A percentile compares a stretch with the other conserved stretches of the same genome.
These are phyloP conservation scores for Metopolophium dirhodum DNA, from an alignment of 1,140 invertebrate genomes.

Conservation along the genomic window DNA sequence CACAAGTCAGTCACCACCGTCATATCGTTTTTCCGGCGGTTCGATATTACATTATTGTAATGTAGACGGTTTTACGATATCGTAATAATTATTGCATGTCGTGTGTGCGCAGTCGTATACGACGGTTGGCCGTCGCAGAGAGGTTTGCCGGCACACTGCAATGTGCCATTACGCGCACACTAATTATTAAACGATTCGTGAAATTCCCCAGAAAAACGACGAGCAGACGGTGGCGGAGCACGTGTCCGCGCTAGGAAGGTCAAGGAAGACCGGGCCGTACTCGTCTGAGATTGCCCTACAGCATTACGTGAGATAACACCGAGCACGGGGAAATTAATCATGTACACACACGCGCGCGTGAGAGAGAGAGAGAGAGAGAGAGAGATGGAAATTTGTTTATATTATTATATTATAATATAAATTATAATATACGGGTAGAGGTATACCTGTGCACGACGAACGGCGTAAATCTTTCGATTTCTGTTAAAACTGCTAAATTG, in stretches of 20 bases:
- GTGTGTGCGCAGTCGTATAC: too few species aligned
- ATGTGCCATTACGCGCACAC: too few species aligned
- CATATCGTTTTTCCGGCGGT: not conserved
- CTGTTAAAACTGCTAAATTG: not conserved
- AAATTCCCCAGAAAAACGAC: not conserved
- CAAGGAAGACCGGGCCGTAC: conserved; percentile 55
- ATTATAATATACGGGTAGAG: not conserved
- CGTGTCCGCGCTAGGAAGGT: conserved; percentile 40
- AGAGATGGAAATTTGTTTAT: not conserved
- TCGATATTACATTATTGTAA: too few species aligned
- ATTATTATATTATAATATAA: too few species aligned
- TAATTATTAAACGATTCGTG: not conserved
- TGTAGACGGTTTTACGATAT: not conserved
- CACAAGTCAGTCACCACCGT: not conserved
- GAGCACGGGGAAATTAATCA: conserved; percentile 16
- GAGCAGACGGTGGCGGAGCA: conserved; percentile 1
- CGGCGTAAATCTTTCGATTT: not conserved
- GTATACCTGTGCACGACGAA: not conserved
- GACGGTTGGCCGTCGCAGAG: too few species aligned
- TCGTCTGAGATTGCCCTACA: conserved; percentile 45
- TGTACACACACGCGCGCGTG: not conserved
- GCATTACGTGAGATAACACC: conserved; percentile 45
- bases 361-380: not conserved
- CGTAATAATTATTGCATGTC: too few species aligned
- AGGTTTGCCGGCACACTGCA: not conserved